phyloP scores from a whole-genome alignment of 2,797 vertebrate genomes.

The Gallinago stenura region DNA sequence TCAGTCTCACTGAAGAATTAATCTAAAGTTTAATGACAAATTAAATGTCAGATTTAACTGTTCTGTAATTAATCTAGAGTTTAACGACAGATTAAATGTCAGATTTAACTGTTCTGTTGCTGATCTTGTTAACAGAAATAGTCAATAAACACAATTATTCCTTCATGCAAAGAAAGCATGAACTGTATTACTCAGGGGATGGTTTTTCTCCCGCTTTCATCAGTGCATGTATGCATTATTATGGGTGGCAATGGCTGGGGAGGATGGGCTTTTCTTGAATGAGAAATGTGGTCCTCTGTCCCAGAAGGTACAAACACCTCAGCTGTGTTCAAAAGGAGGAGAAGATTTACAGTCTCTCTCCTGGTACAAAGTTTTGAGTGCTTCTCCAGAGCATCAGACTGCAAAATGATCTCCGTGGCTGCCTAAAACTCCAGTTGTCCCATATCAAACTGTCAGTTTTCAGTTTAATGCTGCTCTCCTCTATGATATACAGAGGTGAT shows the following conservation, averaged over 20 bases:
- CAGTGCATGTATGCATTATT: not conserved
- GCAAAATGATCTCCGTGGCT: not conserved
- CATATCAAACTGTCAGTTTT: not conserved
- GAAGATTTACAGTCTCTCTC: not conserved
- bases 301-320: not conserved
- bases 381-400: not conserved
- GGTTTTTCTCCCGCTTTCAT: not conserved
- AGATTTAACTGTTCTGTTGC: slow-evolving; percentile 20
- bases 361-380: not conserved
- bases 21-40: slow-evolving; percentile 59
- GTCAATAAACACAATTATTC: not conserved
- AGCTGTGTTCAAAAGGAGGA: not conserved
- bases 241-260: too few relatives aligned
- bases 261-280: not conserved
- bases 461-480: not conserved
- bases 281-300: not conserved
- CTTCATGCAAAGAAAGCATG: not conserved
- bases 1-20: slow-evolving; percentile 19
- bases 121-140: slow-evolving; percentile 22
- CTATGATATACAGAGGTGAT: not conserved
- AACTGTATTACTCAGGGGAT: not conserved
- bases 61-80: slow-evolving; percentile 48
- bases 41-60: slow-evolving; percentile 47
- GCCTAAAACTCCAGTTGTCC: not conserved
- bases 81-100: slow-evolving; percentile 51